Percentiles rank a stretch among this genome's conserved stretches.
Conservation (phyloP, 1,140 invertebrate genomes). For the Ceratosolen solmsi region DNA sequence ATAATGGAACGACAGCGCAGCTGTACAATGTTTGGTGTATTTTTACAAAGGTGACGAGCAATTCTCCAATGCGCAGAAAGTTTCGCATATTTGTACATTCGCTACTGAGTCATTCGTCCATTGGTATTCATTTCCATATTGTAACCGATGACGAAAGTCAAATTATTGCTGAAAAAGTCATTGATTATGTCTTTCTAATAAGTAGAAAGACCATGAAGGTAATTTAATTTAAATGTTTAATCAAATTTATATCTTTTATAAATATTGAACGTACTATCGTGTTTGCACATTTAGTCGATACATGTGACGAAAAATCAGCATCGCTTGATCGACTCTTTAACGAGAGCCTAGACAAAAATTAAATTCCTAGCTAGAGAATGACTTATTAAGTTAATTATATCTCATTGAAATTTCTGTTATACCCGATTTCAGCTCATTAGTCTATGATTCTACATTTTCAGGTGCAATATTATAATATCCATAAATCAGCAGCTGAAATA, state of each 20-base stretch:
- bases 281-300: no score
- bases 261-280: no score
- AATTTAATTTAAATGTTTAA: slow-evolving; percentile 64
- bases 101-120: slow-evolving; percentile 72
- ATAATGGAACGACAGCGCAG: slow-evolving; percentile 26
- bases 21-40: slow-evolving; percentile 74
- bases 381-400: no score
- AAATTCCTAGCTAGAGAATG: no score
- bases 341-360: no score
- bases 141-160: slow-evolving; percentile 80
- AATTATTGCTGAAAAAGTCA: slow-evolving; percentile 76
- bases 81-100: slow-evolving; percentile 77
- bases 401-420: no score
- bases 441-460: slow-evolving; percentile 60
- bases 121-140: slow-evolving; percentile 77
- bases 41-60: slow-evolving; percentile 77
- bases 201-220: slow-evolving; percentile 72
- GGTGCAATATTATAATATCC: slow-evolving; percentile 79
- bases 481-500: slow-evolving; percentile 76
- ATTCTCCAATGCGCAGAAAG: slow-evolving; percentile 76
- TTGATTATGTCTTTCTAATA: slow-evolving; percentile 68
- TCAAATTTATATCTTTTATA: no score
- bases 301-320: no score
- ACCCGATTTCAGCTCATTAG: no score
- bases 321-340: no score